Percentiles rank a stretch among this genome's conserved stretches.
Evolutionary conservation across 2,113 vertebrate species (phyloP).

Genomic region (Panthera leo): DNA sequence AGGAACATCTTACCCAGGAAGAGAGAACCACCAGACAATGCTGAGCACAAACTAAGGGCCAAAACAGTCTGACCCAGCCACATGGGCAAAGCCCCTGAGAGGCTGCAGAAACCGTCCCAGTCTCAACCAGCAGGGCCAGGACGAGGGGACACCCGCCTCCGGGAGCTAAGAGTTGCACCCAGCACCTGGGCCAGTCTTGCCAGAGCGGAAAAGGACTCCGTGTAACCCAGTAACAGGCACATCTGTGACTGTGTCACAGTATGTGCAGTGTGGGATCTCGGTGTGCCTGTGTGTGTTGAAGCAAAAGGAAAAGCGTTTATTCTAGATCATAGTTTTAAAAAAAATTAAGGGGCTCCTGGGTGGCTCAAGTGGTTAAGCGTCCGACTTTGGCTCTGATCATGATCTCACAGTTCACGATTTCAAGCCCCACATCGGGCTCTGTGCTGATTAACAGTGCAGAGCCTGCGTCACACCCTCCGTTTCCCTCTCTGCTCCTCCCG

Average conservation of each 20-base stretch:
- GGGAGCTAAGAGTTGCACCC: not conserved
- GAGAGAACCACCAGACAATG: not conserved
- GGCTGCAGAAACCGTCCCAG: not conserved
- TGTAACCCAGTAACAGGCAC: not conserved
- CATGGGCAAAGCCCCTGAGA: not conserved
- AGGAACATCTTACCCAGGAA: not conserved
- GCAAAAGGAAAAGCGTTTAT: not conserved
- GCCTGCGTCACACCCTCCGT: too few species aligned
- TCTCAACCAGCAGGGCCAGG: not conserved
- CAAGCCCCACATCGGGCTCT: too few species aligned
- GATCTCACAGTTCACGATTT: too few species aligned
- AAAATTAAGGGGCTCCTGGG: not conserved
- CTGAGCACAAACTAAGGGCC: not conserved
- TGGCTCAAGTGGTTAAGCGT: too few species aligned
- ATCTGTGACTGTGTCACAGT: not conserved
- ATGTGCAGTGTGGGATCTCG: too few species aligned
- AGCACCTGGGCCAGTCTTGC: not conserved
- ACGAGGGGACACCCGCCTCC: not conserved
- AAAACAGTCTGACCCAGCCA: not conserved
- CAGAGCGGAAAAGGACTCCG: not conserved
- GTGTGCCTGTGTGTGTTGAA: not conserved
- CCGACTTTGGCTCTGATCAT: too few species aligned
- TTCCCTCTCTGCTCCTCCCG: too few species aligned
- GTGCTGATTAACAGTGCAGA: too few species aligned
- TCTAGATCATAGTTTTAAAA: not conserved